Percentiles rank a stretch among this genome's conserved stretches.
These are phyloP conservation scores for Simalia tracyae DNA, from an alignment of 2,797 vertebrate species.

Conservation along the genomic window DNA sequence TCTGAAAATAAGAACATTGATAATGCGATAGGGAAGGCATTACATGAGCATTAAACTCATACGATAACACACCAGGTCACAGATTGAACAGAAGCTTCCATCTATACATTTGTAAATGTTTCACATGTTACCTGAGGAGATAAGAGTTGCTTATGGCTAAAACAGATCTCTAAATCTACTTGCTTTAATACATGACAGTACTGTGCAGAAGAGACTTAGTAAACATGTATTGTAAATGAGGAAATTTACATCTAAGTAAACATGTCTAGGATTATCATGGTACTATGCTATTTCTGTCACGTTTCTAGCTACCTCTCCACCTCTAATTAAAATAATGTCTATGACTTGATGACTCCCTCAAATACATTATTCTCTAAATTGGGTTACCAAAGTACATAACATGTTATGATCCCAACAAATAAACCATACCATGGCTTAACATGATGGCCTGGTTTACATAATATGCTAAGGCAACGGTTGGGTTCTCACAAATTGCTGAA, in stretches of 20 bases:
- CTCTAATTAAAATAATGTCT: not conserved
- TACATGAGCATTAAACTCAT: not conserved
- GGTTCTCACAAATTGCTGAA: not conserved
- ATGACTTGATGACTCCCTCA: not conserved
- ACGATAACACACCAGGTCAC: not conserved
- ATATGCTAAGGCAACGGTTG: not conserved
- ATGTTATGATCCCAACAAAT: not conserved
- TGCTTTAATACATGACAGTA: not conserved
- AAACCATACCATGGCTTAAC: not conserved
- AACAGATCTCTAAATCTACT: not conserved
- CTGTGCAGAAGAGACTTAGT: not conserved
- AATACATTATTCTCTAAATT: not conserved
- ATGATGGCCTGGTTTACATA: not conserved
- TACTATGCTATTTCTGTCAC: not conserved
- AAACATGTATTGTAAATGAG: not conserved
- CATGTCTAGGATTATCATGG: not conserved
- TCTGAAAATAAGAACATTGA: not conserved
- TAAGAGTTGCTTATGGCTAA: not conserved
- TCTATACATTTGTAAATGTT: not conserved
- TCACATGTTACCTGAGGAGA: not conserved
- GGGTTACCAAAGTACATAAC: not conserved
- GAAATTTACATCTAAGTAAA: not conserved
- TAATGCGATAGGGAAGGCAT: not conserved
- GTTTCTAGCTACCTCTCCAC: not conserved
- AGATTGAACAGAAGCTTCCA: not conserved